Percentiles rank a stretch among this genome's conserved stretches.
Conservation (phyloP, 2,888 invertebrate species). For the Drosophila cognata region DNA sequence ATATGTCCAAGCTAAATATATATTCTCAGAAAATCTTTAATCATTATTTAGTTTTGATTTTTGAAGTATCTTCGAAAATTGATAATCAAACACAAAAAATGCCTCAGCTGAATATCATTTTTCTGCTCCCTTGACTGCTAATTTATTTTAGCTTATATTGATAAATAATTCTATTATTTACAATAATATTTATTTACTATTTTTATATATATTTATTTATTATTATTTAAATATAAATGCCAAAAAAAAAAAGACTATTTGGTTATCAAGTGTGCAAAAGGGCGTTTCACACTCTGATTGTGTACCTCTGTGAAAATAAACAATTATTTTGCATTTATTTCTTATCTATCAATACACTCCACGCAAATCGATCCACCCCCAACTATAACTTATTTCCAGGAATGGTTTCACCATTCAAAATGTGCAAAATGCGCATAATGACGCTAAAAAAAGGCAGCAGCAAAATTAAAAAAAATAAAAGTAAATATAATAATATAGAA, state of each 20-base stretch:
- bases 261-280: not conserved
- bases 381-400: not conserved
- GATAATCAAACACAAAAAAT: not conserved
- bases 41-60: not conserved
- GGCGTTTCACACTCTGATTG: not conserved
- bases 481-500: not conserved
- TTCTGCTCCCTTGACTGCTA: not conserved
- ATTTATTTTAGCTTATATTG: not conserved
- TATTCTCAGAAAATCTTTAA: not conserved
- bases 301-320: not conserved
- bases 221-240: too few relatives aligned
- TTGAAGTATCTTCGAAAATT: not conserved
- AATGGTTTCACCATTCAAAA: not conserved
- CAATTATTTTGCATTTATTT: not conserved
- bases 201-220: not conserved
- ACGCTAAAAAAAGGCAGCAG: not conserved
- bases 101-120: fast-evolving
- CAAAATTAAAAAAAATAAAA: not conserved
- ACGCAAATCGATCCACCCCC: not conserved
- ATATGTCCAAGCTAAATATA: not conserved
- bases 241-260: not conserved
- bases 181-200: too few relatives aligned
- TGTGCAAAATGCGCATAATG: not conserved
- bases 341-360: not conserved
- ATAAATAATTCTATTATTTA: not conserved